Conservation (phyloP, 2,888 invertebrate species). For the Tenthredo notha region DNA sequence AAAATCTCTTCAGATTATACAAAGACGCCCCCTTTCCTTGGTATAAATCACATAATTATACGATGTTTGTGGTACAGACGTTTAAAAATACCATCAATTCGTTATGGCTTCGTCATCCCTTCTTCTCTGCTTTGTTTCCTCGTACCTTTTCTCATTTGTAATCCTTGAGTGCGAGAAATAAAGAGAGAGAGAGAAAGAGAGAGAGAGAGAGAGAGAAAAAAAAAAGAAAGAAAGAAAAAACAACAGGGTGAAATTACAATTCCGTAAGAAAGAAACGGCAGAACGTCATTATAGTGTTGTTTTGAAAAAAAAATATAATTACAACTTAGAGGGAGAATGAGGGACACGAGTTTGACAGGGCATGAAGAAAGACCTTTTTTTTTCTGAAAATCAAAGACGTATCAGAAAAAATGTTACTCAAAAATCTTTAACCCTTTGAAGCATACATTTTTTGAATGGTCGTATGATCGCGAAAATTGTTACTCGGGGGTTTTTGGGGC, state of each 20-base stretch:
- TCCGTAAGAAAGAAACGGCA: not conserved
- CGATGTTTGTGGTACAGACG: constrained; percentile 15
- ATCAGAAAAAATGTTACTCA: no score
- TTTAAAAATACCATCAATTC: constrained; percentile 24
- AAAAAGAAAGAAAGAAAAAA: not conserved
- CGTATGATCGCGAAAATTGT: no score
- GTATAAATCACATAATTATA: constrained; percentile 26
- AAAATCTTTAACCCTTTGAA: no score
- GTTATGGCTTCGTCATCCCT: not conserved
- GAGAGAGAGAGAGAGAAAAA: no score
- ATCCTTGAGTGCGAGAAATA: not conserved
- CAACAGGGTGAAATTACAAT: not conserved
- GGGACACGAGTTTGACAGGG: no score
- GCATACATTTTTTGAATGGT: no score
- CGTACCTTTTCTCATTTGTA: not conserved
- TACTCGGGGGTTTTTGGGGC: no score
- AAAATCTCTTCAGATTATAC: not conserved
- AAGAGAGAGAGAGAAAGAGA: no score
- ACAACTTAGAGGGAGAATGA: not conserved
- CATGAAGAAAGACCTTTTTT: not conserved
- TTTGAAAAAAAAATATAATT: no score
- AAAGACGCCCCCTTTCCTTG: not conserved
- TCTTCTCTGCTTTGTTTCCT: not conserved
- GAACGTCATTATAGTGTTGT: not conserved
- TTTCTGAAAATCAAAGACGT: not conserved